These are phyloP conservation scores for Linnaemya tessellans DNA, from an alignment of 2,888 invertebrate species.

Conservation along the genomic window DNA sequence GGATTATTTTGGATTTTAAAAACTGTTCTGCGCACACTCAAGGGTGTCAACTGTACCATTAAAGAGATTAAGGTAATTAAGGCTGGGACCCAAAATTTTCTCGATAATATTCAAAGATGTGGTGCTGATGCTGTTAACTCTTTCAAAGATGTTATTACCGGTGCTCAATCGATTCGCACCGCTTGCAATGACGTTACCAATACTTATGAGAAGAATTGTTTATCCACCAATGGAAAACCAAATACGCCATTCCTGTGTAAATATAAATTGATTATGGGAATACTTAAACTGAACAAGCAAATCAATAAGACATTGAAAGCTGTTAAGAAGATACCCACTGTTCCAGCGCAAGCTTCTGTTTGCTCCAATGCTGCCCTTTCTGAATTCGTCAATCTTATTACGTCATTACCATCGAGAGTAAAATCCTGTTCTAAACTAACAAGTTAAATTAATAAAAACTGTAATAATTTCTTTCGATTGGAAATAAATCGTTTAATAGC, in stretches of 20 bases:
- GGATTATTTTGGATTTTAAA: conserved; percentile 35
- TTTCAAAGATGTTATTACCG: not conserved
- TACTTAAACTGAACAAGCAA: conserved; percentile 29
- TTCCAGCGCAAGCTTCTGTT: conserved; percentile 11
- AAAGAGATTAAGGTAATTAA: conserved; percentile 34
- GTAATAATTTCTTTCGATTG: no score
- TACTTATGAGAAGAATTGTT: conserved; percentile 36
- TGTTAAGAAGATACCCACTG: conserved; percentile 28
- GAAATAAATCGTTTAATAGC: no score
- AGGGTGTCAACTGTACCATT: conserved; percentile 58
- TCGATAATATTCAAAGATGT: conserved; percentile 26
- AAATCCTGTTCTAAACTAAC: conserved; percentile 74
- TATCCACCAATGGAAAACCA: not conserved
- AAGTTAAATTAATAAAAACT: not conserved
- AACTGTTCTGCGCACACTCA: conserved; percentile 36
- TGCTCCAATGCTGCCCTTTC: conserved; percentile 63
- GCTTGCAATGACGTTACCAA: conserved; percentile 41
- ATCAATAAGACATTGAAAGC: conserved; percentile 6
- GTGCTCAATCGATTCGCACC: not conserved
- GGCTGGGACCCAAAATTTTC: conserved; percentile 5
- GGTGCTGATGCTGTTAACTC: conserved; percentile 34
- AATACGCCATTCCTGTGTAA: conserved; percentile 14
- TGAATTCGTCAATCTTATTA: conserved; percentile 73
- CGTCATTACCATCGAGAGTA: conserved; percentile 74
- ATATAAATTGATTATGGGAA: conserved; percentile 34